Evolutionary conservation across 2,113 vertebrate genomes (phyloP).

Genomic region (Neomonachus schauinslandi): DNA sequence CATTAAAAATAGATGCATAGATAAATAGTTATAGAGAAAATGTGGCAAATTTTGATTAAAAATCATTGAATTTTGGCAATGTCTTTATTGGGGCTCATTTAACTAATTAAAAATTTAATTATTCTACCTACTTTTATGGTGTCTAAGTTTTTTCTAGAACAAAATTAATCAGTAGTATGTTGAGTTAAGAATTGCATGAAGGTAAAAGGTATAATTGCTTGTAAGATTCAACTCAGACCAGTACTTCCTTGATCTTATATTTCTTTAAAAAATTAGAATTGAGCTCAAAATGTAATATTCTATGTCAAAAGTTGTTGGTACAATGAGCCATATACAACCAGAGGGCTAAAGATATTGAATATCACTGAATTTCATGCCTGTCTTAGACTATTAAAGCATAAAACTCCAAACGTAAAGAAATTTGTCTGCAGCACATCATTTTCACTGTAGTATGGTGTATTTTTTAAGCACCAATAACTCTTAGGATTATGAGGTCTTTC

Average conservation of each 20-base stretch:
- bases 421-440: not conserved
- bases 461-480: not conserved
- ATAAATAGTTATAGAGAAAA: not conserved
- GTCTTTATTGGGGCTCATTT: not conserved
- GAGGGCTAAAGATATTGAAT: not conserved
- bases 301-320: not conserved
- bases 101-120: not conserved
- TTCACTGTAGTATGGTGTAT: not conserved
- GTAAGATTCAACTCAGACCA: not conserved
- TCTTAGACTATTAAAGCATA: constrained; percentile 14
- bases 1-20: not conserved
- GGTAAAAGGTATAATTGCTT: not conserved
- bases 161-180: not conserved
- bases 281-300: not conserved
- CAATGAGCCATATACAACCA: not conserved
- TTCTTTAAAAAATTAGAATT: not conserved
- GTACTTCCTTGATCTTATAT: not conserved
- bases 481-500: not conserved
- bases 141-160: not conserved
- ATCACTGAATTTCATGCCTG: constrained; percentile 27
- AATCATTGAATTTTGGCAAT: not conserved
- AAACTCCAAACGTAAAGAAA: not conserved
- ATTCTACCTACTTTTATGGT: not conserved
- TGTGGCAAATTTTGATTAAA: not conserved
- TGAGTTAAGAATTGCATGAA: not conserved